These are phyloP conservation scores for Epizoanthus rinbou DNA, from an alignment of 92 coral and sea anemone species.

Conservation along the genomic window DNA sequence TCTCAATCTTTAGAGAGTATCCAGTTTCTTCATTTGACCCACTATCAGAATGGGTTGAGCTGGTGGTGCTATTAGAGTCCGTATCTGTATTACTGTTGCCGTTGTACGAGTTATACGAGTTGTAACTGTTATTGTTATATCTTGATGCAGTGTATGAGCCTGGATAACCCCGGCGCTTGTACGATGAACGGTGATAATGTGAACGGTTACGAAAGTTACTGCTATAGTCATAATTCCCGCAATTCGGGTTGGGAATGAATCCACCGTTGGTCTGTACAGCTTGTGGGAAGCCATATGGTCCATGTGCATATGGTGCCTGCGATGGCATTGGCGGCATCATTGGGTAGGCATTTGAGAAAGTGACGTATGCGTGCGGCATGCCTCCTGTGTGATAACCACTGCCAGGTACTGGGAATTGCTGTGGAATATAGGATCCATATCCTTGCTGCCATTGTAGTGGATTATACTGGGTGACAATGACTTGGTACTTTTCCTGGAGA, in stretches of 20 bases:
- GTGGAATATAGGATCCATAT: conserved; percentile 60
- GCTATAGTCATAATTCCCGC: conserved; percentile 57
- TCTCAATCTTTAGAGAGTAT: conserved; percentile 44
- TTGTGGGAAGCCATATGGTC: conserved; percentile 64
- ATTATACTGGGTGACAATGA: conserved; percentile 44
- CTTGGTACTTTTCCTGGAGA: conserved; percentile 58
- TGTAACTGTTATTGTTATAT: conserved; percentile 58
- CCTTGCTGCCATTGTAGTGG: conserved; percentile 69
- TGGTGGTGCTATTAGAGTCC: conserved; percentile 67
- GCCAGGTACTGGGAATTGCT: conserved; percentile 51
- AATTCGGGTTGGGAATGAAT: conserved; percentile 54
- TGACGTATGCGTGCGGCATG: conserved; percentile 56
- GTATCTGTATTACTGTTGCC: conserved; percentile 55
- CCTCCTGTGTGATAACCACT: conserved; percentile 52
- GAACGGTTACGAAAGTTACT: conserved; percentile 63
- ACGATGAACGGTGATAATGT: conserved; percentile 62
- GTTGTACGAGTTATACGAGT: conserved; percentile 53
- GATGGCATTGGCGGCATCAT: conserved; percentile 59
- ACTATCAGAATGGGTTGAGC: conserved; percentile 73
- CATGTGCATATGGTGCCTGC: conserved; percentile 58
- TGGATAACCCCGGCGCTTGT: conserved; percentile 61
- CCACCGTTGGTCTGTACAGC: conserved; percentile 52
- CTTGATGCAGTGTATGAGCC: conserved; percentile 52
- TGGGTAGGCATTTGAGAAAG: conserved; percentile 67
- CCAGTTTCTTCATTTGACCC: conserved; percentile 66